Conservation (phyloP, 2,888 invertebrate species). For the Phymatocera aterrima region DNA sequence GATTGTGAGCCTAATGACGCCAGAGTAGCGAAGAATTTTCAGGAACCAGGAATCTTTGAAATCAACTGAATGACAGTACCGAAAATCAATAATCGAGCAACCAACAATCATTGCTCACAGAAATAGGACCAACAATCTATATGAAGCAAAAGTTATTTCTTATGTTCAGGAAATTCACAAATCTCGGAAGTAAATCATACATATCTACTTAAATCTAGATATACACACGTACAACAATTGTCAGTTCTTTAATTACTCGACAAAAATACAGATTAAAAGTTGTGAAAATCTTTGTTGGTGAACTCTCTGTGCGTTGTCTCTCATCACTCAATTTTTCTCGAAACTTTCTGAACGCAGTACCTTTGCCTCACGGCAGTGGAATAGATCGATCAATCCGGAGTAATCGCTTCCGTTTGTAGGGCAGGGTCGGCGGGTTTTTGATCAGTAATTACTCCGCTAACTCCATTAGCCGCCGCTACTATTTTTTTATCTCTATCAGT, state of each 20-base stretch:
- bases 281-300: background rate
- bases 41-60: too few relatives aligned
- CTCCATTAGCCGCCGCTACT: conserved; percentile 25
- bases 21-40: too few relatives aligned
- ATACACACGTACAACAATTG: background rate
- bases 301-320: background rate
- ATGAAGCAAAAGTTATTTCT: background rate
- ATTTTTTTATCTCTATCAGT: conserved; percentile 19
- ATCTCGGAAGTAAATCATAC: background rate
- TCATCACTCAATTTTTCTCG: background rate
- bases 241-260: background rate
- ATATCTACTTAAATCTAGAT: conserved; percentile 1
- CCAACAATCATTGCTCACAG: background rate
- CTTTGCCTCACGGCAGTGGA: too few relatives aligned
- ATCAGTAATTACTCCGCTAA: background rate
- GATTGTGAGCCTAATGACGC: too few relatives aligned
- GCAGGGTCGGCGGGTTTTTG: background rate
- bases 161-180: background rate
- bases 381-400: conserved; percentile 30
- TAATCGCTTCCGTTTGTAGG: conserved; percentile 36
- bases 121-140: background rate
- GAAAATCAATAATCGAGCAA: background rate
- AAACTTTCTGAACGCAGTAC: too few relatives aligned
- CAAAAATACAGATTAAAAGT: background rate
- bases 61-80: too few relatives aligned